These are phyloP conservation scores for Enteromius radiatus DNA, from an alignment of 2,797 vertebrate species.

Conservation along the genomic window DNA sequence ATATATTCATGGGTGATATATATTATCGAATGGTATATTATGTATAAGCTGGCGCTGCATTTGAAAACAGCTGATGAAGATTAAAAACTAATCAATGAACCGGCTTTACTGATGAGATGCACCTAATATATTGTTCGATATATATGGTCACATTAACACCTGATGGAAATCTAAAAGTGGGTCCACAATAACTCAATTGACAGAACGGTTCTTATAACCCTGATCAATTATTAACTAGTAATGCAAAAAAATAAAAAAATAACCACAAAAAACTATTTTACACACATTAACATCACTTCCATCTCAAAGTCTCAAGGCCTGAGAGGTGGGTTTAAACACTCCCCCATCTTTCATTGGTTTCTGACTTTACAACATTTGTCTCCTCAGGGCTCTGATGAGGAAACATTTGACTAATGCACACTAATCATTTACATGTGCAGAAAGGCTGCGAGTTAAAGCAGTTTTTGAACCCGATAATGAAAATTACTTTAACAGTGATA, in stretches of 20 bases:
- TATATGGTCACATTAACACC: no score
- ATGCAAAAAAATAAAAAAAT: neutral
- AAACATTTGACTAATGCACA: neutral
- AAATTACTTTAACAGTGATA: neutral
- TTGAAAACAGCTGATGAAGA: no score
- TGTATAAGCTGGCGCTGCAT: no score
- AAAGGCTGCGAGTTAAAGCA: neutral
- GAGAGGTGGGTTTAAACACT: conserved; percentile 2
- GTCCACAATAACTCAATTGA: neutral
- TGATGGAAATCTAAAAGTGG: neutral
- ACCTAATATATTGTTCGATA: no score
- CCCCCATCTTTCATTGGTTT: neutral
- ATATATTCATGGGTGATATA: no score
- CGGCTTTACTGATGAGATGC: no score
- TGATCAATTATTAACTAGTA: neutral
- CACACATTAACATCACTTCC: neutral
- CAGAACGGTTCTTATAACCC: neutral
- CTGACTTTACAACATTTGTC: neutral
- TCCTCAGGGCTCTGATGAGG: neutral
- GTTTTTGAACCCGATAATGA: neutral
- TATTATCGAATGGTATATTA: no score
- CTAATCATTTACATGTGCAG: conserved; percentile 7
- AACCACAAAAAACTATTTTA: neutral
- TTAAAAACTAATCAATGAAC: no score
- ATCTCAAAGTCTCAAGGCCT: neutral